Base-by-base conservation (phyloP, 2,797 vertebrate species). In the Setipinna tenuifilis region DNA sequence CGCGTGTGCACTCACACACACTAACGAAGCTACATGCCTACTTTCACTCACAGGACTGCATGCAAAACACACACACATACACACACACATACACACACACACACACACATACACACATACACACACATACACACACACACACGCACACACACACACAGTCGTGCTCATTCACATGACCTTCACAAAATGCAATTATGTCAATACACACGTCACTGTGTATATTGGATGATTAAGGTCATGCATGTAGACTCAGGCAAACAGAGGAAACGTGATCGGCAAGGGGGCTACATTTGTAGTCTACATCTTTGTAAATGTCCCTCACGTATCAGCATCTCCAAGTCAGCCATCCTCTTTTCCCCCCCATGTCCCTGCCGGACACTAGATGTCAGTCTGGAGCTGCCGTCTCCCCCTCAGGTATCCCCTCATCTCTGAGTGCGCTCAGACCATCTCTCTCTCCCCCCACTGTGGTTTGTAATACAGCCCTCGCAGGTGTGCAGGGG, bases 351-450 rank as follows among this genome's bases (percentile, higher is more conserved):
- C 68, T 41, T 54, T 54, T 54, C 50, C 50, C 50, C 14, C 12
- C 65, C 14, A 12, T 41, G 6, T 41, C 17, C 71, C 17, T 6
- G 17, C 16, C 54, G 14, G 61, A 84, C 94, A 92, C 88, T 92
- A 94, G 94, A 89, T 90, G 93, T 93, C 91, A 91, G 90, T 89
- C 35, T 78, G 35, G 59, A 50, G 75, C 82, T 83, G 50, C 68
- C 59, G 10, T 50, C 62, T n/a, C 3, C 5, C 71, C 19, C 35
- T 21, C 28, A 35, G 71, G 1, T 78, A 78, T 78, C 71, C 2
- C 35, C 35, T 21, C 35, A 41, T 44, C 71, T 9, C 31, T 44
- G 71, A 6, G 16, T 10, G 17, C 6, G 35, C 23, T 54, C 50
- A 54, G 50, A 54, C 50, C 50, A 54, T 54, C 50, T 1, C 35